Conservation (phyloP, 2,888 invertebrate species). For the Drosophila siamana region DNA sequence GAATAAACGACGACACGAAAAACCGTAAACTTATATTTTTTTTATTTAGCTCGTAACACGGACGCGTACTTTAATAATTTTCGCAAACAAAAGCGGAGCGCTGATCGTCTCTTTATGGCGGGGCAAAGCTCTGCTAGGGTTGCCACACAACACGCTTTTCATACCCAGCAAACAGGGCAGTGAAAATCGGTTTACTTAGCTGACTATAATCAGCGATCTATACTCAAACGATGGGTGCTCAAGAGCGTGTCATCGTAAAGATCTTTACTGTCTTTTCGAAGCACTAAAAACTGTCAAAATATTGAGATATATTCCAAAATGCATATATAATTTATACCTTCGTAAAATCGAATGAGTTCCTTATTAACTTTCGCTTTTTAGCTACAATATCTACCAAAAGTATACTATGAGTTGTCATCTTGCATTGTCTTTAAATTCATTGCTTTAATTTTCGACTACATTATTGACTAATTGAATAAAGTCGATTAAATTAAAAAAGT, state of each 20-base stretch:
- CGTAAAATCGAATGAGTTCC: no score
- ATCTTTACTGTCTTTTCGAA: no score
- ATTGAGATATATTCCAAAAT: no score
- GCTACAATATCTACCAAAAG: background rate
- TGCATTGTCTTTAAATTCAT: no score
- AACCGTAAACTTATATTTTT: constrained; percentile 59
- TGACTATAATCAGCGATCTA: background rate
- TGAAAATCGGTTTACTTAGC: background rate
- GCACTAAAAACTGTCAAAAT: no score
- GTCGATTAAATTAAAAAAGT: no score
- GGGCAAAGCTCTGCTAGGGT: constrained; percentile 42
- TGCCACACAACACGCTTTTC: constrained; percentile 47
- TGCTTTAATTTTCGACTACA: no score
- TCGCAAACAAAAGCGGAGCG: constrained; percentile 56
- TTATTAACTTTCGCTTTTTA: background rate
- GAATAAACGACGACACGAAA: constrained; percentile 67
- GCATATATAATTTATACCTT: no score
- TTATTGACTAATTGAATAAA: no score
- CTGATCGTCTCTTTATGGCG: constrained; percentile 37
- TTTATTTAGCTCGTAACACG: constrained; percentile 50
- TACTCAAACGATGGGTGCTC: no score
- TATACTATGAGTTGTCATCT: no score
- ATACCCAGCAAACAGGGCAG: constrained; percentile 4
- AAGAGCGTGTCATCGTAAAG: no score
- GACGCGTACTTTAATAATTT: constrained; percentile 63